phyloP scores from a whole-genome alignment of 2,113 vertebrate species.

The Mesoclemmys tuberculata region DNA sequence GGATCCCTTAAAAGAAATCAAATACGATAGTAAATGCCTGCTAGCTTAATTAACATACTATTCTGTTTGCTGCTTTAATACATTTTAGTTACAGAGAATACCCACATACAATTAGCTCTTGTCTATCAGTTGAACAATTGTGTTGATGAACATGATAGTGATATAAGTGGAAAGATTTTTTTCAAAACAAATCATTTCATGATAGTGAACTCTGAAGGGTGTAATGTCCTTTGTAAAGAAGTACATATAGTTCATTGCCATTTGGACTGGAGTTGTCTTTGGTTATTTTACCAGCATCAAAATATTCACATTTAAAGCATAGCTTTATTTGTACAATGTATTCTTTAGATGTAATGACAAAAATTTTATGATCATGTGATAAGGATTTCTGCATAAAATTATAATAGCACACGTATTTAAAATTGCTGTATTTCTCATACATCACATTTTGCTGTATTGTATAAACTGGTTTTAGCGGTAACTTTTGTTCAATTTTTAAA shows the following conservation, averaged over 20 bases:
- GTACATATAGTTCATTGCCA: neutral
- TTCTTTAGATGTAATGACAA: neutral
- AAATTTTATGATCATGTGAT: neutral
- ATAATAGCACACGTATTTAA: neutral
- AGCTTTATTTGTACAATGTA: neutral
- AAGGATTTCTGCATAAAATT: neutral
- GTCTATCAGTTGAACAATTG: neutral
- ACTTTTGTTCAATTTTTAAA: neutral
- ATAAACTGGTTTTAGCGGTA: neutral
- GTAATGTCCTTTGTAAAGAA: neutral
- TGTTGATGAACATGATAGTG: neutral
- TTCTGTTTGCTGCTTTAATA: slow-evolving; percentile 31
- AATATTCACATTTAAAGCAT: neutral
- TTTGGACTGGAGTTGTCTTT: neutral
- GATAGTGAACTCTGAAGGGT: neutral
- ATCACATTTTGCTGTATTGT: neutral
- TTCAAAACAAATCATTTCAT: neutral
- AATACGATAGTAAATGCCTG: slow-evolving; percentile 18
- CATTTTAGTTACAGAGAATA: slow-evolving; percentile 18
- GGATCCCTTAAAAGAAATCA: slow-evolving; percentile 3
- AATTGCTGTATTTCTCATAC: neutral
- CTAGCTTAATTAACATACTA: slow-evolving; percentile 29
- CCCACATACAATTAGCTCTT: neutral
- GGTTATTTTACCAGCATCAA: neutral
- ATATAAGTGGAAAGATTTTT: neutral